Conservation (phyloP, 2,113 vertebrate species). For the Agelaius tricolor region DNA sequence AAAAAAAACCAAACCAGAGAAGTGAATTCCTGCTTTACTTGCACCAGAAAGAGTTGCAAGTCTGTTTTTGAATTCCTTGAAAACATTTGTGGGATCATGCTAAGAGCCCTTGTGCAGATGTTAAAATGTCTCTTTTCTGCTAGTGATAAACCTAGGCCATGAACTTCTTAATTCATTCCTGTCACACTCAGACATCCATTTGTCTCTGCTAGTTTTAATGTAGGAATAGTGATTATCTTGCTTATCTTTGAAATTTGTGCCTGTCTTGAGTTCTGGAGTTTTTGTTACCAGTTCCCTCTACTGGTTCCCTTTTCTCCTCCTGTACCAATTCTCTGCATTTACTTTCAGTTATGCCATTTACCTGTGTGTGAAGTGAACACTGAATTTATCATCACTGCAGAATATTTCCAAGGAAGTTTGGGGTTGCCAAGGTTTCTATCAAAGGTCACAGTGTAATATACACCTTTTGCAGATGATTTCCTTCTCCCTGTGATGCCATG, state of each 20-base stretch:
- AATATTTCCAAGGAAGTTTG: background rate
- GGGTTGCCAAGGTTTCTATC: background rate
- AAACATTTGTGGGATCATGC: background rate
- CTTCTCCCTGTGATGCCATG: background rate
- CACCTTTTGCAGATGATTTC: background rate
- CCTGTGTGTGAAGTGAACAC: background rate
- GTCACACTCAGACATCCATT: background rate
- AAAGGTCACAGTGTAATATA: background rate
- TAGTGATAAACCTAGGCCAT: background rate
- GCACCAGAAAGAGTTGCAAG: background rate
- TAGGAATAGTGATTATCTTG: background rate
- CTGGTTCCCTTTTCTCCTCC: background rate
- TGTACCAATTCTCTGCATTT: background rate
- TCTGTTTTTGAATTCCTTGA: background rate
- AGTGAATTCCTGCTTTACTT: background rate
- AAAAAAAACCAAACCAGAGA: background rate
- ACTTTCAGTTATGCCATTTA: background rate
- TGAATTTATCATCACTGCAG: background rate
- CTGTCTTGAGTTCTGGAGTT: background rate
- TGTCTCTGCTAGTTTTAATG: background rate
- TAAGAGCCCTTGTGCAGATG: background rate
- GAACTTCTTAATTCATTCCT: background rate
- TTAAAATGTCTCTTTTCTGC: background rate
- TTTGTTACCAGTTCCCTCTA: background rate
- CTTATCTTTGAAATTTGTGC: background rate